Percentiles rank a stretch among this genome's conserved stretches.
phyloP scores from a whole-genome alignment of 1,140 invertebrate species.

The Chironomus striatipennis region DNA sequence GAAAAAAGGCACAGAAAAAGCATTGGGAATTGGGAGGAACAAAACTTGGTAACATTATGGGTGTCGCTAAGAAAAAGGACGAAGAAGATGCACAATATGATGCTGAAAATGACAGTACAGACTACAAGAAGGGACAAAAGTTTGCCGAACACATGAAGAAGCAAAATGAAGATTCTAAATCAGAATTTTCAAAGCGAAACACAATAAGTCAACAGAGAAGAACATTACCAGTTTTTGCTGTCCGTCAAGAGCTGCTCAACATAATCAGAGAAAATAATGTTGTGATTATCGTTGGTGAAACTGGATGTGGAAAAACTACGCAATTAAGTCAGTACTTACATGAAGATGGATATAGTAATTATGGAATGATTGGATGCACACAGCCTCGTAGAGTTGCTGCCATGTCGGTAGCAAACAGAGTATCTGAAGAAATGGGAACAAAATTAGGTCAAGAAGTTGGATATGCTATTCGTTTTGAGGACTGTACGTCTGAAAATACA shows the following conservation, averaged over 20 bases:
- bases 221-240: constrained; percentile 93
- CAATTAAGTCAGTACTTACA: constrained; percentile 73
- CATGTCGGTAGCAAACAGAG: constrained; percentile 98
- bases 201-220: constrained; percentile 80
- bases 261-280: constrained; percentile 93
- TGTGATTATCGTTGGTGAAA: constrained; percentile 96
- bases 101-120: constrained; percentile 51
- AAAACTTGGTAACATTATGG: constrained; percentile 95
- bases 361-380: constrained; percentile 94
- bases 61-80: constrained; percentile 76
- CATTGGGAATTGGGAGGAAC: constrained; percentile 98
- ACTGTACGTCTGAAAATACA: constrained; percentile 93
- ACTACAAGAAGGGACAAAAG: constrained; percentile 84
- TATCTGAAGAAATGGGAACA: constrained; percentile 94
- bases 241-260: constrained; percentile 84
- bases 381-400: constrained; percentile 92
- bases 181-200: constrained; percentile 84
- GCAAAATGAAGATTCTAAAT: constrained; percentile 56
- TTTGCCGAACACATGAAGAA: constrained; percentile 91
- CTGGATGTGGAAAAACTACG: constrained; percentile 97
- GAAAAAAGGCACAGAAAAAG: constrained; percentile 93
- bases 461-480: constrained; percentile 99
- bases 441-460: constrained; percentile 86
- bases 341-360: constrained; percentile 92
- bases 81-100: constrained; percentile 56